phyloP scores from a whole-genome alignment of 2,113 vertebrate species.

The Ciconia maguari region DNA sequence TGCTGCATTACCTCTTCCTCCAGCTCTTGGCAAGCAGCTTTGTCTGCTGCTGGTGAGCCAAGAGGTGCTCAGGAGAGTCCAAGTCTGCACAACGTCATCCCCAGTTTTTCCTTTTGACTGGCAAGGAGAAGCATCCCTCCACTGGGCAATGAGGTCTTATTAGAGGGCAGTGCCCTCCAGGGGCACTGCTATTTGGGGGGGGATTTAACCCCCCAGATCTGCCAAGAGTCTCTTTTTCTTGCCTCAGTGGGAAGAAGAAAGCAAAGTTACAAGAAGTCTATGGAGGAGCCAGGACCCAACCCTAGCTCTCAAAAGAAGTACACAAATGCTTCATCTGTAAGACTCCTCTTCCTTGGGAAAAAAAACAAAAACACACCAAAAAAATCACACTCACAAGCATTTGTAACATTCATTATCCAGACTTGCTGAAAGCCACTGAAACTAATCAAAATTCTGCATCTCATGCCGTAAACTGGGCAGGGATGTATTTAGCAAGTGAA shows the following conservation, averaged over 20 bases:
- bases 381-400: background rate
- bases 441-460: background rate
- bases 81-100: accelerated
- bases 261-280: background rate
- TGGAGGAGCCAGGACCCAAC: background rate
- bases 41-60: background rate
- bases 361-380: background rate
- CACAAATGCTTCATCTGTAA: background rate
- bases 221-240: background rate
- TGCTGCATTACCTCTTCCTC: accelerated
- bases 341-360: background rate
- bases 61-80: background rate
- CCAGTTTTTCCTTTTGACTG: background rate
- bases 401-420: background rate
- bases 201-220: background rate
- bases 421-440: background rate
- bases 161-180: background rate
- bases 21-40: background rate
- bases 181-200: background rate
- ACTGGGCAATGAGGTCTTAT: background rate
- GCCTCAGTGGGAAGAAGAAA: background rate
- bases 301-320: background rate
- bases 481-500: background rate
- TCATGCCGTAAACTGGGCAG: background rate
- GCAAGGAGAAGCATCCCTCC: background rate